These are phyloP conservation scores for Mustela nigripes DNA, from an alignment of 2,113 vertebrate genomes.

Conservation along the genomic window DNA sequence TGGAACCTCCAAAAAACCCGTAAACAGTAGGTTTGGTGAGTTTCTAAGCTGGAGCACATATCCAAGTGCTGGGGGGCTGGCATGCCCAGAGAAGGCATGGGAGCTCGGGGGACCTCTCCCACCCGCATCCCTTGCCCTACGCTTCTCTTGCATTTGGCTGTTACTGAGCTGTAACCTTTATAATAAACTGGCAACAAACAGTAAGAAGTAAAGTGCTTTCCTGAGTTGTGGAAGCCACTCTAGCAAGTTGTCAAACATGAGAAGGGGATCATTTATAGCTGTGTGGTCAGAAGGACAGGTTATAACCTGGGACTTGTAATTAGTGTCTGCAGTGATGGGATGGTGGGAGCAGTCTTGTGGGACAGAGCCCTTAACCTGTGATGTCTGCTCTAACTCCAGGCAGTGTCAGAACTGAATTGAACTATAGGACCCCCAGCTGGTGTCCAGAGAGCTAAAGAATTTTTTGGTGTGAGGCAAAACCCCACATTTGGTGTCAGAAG, in stretches of 20 bases:
- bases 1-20: not conserved
- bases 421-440: not conserved
- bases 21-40: not conserved
- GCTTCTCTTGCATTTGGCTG: not conserved
- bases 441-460: not conserved
- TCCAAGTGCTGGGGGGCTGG: not conserved
- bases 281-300: not conserved
- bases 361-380: not conserved
- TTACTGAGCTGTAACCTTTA: not conserved
- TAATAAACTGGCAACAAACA: not conserved
- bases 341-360: not conserved
- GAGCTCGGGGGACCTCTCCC: fast-evolving
- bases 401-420: not conserved
- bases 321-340: not conserved
- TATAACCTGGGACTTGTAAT: not conserved
- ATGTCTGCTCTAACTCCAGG: not conserved
- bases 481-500: not conserved
- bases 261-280: no score
- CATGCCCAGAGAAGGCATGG: not conserved
- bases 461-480: not conserved
- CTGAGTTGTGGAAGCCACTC: not conserved
- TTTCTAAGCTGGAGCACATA: not conserved
- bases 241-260: not conserved
- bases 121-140: not conserved
- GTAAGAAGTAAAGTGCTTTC: not conserved